phyloP scores from a whole-genome alignment of 1,140 invertebrate species.

The Cherax quadricarinatus region DNA sequence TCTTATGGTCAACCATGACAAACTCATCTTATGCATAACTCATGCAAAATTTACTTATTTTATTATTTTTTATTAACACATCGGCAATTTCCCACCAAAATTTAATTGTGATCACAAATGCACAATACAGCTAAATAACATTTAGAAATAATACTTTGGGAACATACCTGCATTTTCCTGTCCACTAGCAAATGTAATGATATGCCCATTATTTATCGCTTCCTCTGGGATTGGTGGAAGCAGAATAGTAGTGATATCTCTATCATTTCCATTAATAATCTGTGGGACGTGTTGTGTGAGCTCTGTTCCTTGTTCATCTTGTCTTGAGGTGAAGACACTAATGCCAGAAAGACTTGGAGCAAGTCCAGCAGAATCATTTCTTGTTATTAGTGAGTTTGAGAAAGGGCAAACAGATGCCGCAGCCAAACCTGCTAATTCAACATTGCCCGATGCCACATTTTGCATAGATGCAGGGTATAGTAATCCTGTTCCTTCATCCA shows the following conservation, averaged over 20 bases:
- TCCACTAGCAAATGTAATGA: neutral
- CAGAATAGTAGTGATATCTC: neutral
- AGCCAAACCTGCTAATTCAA: neutral
- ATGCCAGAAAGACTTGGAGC: neutral
- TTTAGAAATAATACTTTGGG: neutral
- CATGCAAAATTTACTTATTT: too few relatives aligned
- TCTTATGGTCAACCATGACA: too few relatives aligned
- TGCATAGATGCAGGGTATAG: neutral
- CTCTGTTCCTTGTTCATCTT: neutral
- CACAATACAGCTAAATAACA: too few relatives aligned
- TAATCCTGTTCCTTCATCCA: conserved; percentile 4
- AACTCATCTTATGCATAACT: too few relatives aligned
- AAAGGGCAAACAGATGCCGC: neutral
- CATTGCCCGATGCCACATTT: neutral
- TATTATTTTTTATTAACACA: too few relatives aligned
- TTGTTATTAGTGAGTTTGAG: neutral
- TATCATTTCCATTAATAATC: neutral
- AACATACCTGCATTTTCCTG: neutral
- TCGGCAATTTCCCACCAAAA: too few relatives aligned
- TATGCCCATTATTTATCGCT: neutral
- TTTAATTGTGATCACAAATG: too few relatives aligned
- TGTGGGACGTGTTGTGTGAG: neutral
- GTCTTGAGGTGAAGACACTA: neutral
- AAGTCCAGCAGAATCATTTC: neutral
- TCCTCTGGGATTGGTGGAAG: neutral